Evolutionary conservation across 2,113 vertebrate genomes (phyloP).

Genomic region (Macquaria australasica): DNA sequence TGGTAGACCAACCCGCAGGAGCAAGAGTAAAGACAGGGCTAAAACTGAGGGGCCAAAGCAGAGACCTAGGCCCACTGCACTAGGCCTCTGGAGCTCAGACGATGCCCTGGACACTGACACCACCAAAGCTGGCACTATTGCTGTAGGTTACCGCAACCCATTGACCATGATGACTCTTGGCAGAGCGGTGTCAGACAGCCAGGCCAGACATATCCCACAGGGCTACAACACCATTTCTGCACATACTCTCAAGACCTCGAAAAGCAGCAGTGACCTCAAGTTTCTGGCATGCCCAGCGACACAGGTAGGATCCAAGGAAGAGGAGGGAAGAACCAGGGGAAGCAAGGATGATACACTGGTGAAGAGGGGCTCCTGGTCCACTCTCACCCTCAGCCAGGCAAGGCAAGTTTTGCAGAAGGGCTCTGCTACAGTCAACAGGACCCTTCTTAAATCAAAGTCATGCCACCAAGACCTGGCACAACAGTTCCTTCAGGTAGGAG

Average conservation of each 20-base stretch:
- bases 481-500: conserved; percentile 96
- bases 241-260: conserved; percentile 90
- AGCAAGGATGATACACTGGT: conserved; percentile 79
- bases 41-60: conserved; percentile 92
- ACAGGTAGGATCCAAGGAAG: conserved; percentile 83
- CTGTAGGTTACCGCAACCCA: conserved; percentile 89
- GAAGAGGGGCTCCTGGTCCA: conserved; percentile 97
- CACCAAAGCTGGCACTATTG: conserved; percentile 84
- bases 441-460: conserved; percentile 96
- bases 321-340: conserved; percentile 51
- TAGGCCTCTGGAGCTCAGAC: conserved; percentile 95
- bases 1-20: conserved; percentile 89
- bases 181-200: conserved; percentile 83
- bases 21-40: conserved; percentile 96
- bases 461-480: conserved; percentile 96
- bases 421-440: conserved; percentile 95
- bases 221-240: conserved; percentile 82
- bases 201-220: conserved; percentile 92
- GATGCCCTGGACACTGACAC: conserved; percentile 90
- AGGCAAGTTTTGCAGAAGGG: conserved; percentile 96
- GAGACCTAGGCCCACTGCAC: conserved; percentile 88
- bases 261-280: conserved; percentile 94
- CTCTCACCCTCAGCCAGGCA: conserved; percentile 94
- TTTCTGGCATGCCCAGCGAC: conserved; percentile 81
- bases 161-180: conserved; percentile 95